phyloP scores from a whole-genome alignment of 1,140 invertebrate genomes.

The Cataglyphis hispanica region DNA sequence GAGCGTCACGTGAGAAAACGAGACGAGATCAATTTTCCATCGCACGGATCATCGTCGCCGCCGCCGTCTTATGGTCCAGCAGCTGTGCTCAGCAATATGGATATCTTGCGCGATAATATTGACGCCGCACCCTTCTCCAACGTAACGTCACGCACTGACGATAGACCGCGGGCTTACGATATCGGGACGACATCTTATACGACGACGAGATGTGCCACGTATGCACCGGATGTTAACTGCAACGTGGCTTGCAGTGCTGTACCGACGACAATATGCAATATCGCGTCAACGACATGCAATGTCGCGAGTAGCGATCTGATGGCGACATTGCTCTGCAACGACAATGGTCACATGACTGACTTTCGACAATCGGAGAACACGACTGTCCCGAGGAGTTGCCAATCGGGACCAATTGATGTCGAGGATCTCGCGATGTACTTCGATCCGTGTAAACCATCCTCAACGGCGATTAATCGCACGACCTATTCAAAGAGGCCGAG shows the following conservation, averaged over 20 bases:
- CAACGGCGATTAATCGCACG: not conserved
- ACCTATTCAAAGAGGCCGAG: slow-evolving; percentile 28
- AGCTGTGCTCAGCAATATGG: not conserved
- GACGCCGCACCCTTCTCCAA: slow-evolving; percentile 1
- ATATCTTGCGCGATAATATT: slow-evolving; percentile 5
- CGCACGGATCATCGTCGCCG: not conserved
- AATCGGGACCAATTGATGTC: slow-evolving; percentile 77
- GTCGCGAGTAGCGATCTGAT: not conserved
- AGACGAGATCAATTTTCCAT: slow-evolving; percentile 21
- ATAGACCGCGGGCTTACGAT: slow-evolving; percentile 30
- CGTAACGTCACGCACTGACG: slow-evolving; percentile 9
- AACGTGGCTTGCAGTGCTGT: slow-evolving; percentile 23
- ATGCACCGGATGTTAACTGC: not conserved
- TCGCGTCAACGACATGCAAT: slow-evolving; percentile 14
- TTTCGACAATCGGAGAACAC: not conserved
- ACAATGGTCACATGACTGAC: not conserved
- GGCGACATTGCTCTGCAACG: not conserved
- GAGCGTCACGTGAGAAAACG: slow-evolving; percentile 17
- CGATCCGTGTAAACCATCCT: not conserved
- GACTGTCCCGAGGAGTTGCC: slow-evolving; percentile 22
- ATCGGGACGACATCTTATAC: slow-evolving; percentile 25
- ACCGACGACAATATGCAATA: not conserved
- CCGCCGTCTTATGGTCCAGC: not conserved
- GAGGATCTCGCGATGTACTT: slow-evolving; percentile 78
- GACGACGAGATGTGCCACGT: slow-evolving; percentile 14